These are phyloP conservation scores for Catostomus latipinnis DNA, from an alignment of 2,797 vertebrate species.

Conservation along the genomic window DNA sequence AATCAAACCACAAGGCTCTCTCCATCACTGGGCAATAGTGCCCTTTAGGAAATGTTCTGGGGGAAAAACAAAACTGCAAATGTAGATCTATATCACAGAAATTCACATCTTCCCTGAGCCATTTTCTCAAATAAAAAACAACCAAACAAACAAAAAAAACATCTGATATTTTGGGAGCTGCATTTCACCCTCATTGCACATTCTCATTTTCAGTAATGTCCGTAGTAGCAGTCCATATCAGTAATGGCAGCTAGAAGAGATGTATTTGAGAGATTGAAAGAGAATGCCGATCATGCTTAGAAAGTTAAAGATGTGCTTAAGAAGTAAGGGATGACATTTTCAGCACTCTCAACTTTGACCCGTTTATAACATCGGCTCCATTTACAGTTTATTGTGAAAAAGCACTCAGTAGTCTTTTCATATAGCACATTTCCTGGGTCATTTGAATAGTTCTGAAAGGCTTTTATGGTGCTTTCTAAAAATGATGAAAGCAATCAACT, in stretches of 20 bases:
- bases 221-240: not conserved
- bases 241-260: not conserved
- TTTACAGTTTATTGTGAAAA: not conserved
- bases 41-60: conserved; percentile 9
- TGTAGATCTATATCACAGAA: conserved; percentile 5
- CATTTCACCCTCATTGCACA: not conserved
- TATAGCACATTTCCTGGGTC: not conserved
- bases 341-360: not conserved
- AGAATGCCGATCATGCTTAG: conserved; percentile 1
- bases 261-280: not conserved
- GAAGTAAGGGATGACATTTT: conserved; percentile 14
- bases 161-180: not conserved
- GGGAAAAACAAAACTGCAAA: conserved; percentile 6
- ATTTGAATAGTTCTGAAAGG: not conserved
- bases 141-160: too few relatives aligned
- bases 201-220: not conserved
- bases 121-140: not conserved
- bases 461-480: not conserved
- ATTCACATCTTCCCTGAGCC: not conserved
- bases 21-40: conserved; percentile 8
- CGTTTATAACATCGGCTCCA: conserved; percentile 5
- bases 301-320: not conserved
- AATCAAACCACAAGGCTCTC: conserved; percentile 3
- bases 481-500: not conserved
- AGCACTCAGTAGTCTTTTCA: not conserved